Percentiles rank a stretch among this genome's conserved stretches.
phyloP scores from a whole-genome alignment of 2,113 vertebrate species.

The Rhinopithecus roxellana region DNA sequence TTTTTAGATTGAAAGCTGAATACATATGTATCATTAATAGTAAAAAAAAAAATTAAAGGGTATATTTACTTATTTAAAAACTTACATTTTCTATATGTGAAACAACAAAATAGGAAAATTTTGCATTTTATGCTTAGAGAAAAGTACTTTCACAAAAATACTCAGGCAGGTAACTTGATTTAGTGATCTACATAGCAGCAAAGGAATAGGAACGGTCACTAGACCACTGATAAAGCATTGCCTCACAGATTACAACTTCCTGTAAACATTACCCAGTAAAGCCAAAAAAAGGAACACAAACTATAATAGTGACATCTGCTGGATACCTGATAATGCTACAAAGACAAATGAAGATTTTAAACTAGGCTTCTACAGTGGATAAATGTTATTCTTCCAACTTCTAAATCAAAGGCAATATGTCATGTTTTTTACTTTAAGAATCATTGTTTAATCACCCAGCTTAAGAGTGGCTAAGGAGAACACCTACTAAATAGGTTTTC shows the following conservation, averaged over 20 bases:
- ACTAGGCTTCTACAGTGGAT: not conserved
- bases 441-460: constrained; percentile 52
- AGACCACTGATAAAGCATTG: constrained; percentile 22
- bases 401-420: constrained; percentile 65
- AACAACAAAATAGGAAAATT: constrained; percentile 14
- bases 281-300: not conserved
- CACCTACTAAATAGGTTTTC: constrained; percentile 54
- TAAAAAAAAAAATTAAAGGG: not conserved
- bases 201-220: constrained; percentile 51
- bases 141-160: constrained; percentile 38
- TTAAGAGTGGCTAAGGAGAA: constrained; percentile 51
- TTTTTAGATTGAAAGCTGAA: constrained; percentile 40
- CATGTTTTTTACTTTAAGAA: constrained; percentile 54
- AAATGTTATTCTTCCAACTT: constrained; percentile 44
- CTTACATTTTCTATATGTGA: constrained; percentile 5
- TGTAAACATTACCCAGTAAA: constrained; percentile 45
- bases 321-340: constrained; percentile 48
- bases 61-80: constrained; percentile 6
- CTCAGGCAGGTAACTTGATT: constrained; percentile 29
- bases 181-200: constrained; percentile 36
- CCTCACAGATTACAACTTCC: not conserved
- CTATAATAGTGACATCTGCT: constrained; percentile 74
- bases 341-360: constrained; percentile 65
- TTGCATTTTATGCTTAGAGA: constrained; percentile 28
- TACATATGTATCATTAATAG: not conserved